Base-by-base conservation (phyloP, 1,140 invertebrate genomes). In the Neoseiulus cucumeris region DNA sequence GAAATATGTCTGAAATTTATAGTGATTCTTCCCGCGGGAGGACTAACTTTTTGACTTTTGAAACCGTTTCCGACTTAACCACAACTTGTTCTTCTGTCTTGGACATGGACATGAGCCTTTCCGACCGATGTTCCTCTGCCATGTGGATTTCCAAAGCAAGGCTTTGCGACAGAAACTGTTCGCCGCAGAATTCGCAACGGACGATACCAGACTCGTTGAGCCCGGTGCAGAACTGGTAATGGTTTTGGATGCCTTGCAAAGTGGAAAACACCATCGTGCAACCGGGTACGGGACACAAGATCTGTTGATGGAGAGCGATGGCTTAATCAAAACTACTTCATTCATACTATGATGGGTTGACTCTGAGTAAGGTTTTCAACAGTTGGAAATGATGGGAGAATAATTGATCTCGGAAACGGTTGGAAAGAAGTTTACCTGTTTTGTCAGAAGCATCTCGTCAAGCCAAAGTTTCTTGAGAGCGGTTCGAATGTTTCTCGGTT, bases 161-260 rank as follows among this genome's bases (percentile, higher is more conserved):
- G 22, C 51, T 59, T 20, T 59, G 51, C 17, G 51, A 59, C 14
- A 59, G 51, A 25, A 59, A 59, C 51, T 59, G 51, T 20, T 59
- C 51, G 14, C 51, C 51, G 22, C 51, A 59, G 22, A 29, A 59
- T 9, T 59, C 51, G 51, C 51, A 59, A 33, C 51, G 51, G 25
- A 59, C 51, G 51, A 59, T 59, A 12, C 51, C 51, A 12, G 51
- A 59, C 51, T 59, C 51, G 22, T 59, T 59, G 4, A 59, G 51
- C 1, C 51, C 51, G 14, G 51, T 59, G 33, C 51, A 59, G 22
- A 59, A 59, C 51, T 59, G 51, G 51, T 59, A 59, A 25, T 59
- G 51, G 14, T 25, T 59, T 20, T 59, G 51, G 1, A 59, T 59
- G 14, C 25, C 51, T 33, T 59, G 51, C 25, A 59, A 20, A 14